Base-by-base conservation (phyloP, 2,797 vertebrate genomes). In the Malurus leucopterus region DNA sequence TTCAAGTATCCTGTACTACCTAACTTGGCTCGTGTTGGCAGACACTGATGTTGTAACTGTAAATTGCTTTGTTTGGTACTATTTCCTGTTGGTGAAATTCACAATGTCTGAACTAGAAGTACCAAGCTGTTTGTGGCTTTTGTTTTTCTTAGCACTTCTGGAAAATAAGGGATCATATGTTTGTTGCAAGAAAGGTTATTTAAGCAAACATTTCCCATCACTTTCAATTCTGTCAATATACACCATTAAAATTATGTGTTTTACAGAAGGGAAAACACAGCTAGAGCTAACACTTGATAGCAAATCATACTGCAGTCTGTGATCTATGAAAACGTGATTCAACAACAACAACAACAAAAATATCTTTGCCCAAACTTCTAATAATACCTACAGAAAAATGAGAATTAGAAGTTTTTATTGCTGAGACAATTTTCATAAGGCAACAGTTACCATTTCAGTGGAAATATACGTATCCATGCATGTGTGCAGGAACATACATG, bases 391-490 rank as follows among this genome's bases (percentile, higher is more conserved):
- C 15, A 74, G 8, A 34, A 62, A 68, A 77, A 29, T 12, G 58
- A 68, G 63, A 74, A 32, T n/a, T 4, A 18, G 24, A 73, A 78
- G 46, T 46, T 91, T 50, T 27, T 76, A 8, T 71, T 41, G 18
- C 24, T 34, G 18, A 73, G 57, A 73, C 19, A 63, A 50, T 63
- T 82, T 78, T 90, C 11, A 11, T 30, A 24, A 81, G 36, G 54
- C 17, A 34, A 22, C 8, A 59, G 53, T 40, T 32, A 63, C 8
- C 16, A 75, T 51, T 83, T 88, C 65, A 59, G 94, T 49, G 50
- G 74, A 69, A 61, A 43, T 26, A 24, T 0, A 69, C 0, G 0
- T 22, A 26, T 10, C 8, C 6, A 14, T 0, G 0, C 29, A n/a
- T 15, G 30, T 22, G 7, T 40, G 29, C 12, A 3, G 23, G 3